phyloP scores from a whole-genome alignment of 2,888 invertebrate species.

The Ennomos erosarius region DNA sequence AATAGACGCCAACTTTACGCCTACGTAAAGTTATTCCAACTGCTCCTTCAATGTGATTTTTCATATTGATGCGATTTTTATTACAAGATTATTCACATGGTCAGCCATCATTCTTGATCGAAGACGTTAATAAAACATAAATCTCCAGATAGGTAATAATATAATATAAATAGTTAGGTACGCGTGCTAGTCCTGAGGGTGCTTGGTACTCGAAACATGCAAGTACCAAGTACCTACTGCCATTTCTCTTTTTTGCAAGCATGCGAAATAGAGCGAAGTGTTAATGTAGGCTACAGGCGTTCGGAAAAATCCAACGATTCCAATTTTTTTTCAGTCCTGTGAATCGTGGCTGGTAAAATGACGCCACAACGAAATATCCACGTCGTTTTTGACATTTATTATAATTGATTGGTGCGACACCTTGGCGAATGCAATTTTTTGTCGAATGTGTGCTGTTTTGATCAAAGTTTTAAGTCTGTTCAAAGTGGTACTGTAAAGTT shows the following conservation, averaged over 20 bases:
- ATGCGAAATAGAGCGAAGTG: conserved; percentile 48
- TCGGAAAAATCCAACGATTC: conserved; percentile 40
- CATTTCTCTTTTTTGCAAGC: conserved; percentile 48
- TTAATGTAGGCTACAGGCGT: conserved; percentile 53
- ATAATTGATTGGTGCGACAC: not conserved
- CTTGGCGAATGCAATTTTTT: conserved; percentile 17
- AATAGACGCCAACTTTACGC: conserved; percentile 66
- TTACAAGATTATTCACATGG: conserved; percentile 56
- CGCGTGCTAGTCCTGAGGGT: conserved; percentile 6
- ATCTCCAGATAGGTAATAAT: conserved; percentile 43
- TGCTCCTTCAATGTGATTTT: conserved; percentile 62
- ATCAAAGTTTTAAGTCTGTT: conserved; percentile 18
- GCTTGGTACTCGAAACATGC: conserved; percentile 50
- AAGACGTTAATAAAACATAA: conserved; percentile 44
- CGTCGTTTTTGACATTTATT: too few relatives aligned
- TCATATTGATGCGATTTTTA: conserved; percentile 62
- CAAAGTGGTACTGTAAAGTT: conserved; percentile 36
- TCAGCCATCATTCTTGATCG: conserved; percentile 44
- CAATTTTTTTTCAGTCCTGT: conserved; percentile 43
- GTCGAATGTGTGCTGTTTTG: conserved; percentile 8
- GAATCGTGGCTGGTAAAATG: conserved; percentile 26
- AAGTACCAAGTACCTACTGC: conserved; percentile 57
- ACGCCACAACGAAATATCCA: conserved; percentile 16
- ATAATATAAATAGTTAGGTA: too few relatives aligned
- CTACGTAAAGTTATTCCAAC: conserved; percentile 68